Evolutionary conservation across 2,113 vertebrate species (phyloP).

Genomic region (Axis porcinus): DNA sequence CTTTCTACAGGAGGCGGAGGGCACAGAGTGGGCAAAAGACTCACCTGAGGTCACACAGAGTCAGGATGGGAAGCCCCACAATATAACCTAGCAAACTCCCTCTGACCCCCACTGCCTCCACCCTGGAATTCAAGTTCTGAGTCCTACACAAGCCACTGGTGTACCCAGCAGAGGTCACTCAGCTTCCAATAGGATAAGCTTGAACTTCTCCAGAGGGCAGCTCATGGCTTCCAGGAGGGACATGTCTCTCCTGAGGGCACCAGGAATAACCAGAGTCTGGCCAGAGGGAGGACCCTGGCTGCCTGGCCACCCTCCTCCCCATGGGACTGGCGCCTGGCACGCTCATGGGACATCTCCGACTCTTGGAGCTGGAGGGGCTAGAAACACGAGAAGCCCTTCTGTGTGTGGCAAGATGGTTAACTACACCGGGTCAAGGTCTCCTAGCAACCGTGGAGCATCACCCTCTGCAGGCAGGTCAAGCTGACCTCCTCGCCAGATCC

Average conservation of each 20-base stretch:
- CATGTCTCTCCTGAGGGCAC: fast-evolving
- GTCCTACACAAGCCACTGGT: neutral
- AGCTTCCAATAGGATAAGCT: neutral
- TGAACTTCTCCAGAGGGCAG: neutral
- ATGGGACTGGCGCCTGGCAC: fast-evolving
- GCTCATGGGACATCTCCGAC: neutral
- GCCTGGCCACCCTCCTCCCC: neutral
- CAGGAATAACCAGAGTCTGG: neutral
- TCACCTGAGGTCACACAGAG: neutral
- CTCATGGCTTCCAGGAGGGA: neutral
- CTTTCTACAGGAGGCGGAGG: neutral
- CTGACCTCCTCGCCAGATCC: neutral
- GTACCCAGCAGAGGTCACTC: neutral
- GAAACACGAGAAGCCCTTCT: neutral
- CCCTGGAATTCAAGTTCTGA: neutral
- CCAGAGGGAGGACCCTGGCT: neutral
- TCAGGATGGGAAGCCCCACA: neutral
- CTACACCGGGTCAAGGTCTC: fast-evolving
- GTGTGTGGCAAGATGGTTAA: fast-evolving
- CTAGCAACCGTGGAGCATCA: neutral
- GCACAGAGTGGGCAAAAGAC: neutral
- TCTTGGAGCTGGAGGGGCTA: neutral
- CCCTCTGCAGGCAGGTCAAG: neutral
- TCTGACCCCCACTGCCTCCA: neutral
- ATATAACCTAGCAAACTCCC: neutral